Evolutionary conservation across 2,113 vertebrate genomes (phyloP), one percentile per base, ranked within the genome.

Genomic region (Polypterus senegalus): DNA sequence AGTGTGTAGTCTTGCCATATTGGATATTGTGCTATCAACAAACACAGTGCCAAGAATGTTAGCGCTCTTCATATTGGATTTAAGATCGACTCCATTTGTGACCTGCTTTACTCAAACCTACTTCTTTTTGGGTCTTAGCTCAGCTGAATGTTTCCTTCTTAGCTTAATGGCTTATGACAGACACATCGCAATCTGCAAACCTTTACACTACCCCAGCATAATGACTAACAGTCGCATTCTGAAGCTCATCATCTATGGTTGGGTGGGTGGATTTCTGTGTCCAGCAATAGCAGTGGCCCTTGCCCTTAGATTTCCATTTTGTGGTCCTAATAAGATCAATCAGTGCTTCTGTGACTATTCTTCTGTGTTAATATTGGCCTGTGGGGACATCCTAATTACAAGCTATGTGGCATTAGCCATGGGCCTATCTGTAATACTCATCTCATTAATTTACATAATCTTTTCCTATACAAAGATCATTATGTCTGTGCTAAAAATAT

Each of bases 61-160:
- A 3, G 68, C 66, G 59, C 57, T 67, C 27, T 27, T 27, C 27
- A 27, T 27, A 27, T 27, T 27, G 27, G 27, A 27, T 27, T 27
- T 27, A 27, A 57, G 51, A 3, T 51, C 11, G 4, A 72, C 73
- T 49, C 66, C 61, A 47, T 58, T 46, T 6, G 5, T n/a, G 10
- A 70, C 71, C 52, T 76, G 76, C 61, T 59, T 72, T 47, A 10
- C 66, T 1, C 72, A 76, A 55, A 47, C 61, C 47, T 70, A 74
- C 44, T 67, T 73, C 58, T 61, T 71, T 57, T 73, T 73, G 65
- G 69, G 74, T 5, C 54, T 68, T 46, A 65, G 64, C 6, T 67
- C 69, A 49, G 62, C 70, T 1, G 68, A 74, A 62, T 66, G 71
- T 59, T 60, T 73, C 55, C 65, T 71, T 9, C 67, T 77, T 45